Evolutionary conservation across 2,113 vertebrate species (phyloP).

Genomic region (Myanophis thanlyinensis): DNA sequence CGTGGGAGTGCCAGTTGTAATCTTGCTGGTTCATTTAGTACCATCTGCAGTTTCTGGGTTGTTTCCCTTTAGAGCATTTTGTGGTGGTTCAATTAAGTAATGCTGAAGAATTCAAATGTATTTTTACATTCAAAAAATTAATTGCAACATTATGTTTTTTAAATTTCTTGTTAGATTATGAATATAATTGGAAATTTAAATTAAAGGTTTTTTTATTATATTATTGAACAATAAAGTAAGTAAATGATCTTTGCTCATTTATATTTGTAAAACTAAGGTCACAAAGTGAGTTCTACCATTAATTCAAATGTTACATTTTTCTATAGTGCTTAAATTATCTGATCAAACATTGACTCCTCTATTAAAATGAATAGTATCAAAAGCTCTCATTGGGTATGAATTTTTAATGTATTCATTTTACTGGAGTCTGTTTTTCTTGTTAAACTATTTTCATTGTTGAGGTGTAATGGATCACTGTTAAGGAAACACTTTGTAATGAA

Average conservation of each 20-base stretch:
- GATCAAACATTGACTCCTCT: constrained; percentile 6
- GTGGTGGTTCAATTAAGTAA: neutral
- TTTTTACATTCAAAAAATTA: neutral
- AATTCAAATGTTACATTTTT: neutral
- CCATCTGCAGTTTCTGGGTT: neutral
- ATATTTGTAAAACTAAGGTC: neutral
- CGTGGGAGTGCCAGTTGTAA: neutral
- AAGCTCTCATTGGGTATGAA: neutral
- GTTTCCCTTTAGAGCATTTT: neutral
- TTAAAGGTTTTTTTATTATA: neutral
- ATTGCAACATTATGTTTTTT: neutral
- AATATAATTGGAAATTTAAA: neutral
- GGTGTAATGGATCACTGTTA: neutral
- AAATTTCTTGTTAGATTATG: neutral
- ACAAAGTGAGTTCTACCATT: neutral
- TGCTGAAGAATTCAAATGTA: neutral
- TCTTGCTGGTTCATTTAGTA: neutral
- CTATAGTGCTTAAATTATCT: neutral
- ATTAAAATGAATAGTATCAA: constrained; percentile 11
- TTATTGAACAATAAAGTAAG: neutral
- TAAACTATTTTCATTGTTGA: constrained; percentile 2
- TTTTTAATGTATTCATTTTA: constrained; percentile 25
- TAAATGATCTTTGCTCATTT: neutral
- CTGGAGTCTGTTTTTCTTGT: constrained; percentile 4
- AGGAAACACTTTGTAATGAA: constrained; percentile 31